These are phyloP conservation scores for Idaea aversata DNA, from an alignment of 2,888 invertebrate species.

Conservation along the genomic window DNA sequence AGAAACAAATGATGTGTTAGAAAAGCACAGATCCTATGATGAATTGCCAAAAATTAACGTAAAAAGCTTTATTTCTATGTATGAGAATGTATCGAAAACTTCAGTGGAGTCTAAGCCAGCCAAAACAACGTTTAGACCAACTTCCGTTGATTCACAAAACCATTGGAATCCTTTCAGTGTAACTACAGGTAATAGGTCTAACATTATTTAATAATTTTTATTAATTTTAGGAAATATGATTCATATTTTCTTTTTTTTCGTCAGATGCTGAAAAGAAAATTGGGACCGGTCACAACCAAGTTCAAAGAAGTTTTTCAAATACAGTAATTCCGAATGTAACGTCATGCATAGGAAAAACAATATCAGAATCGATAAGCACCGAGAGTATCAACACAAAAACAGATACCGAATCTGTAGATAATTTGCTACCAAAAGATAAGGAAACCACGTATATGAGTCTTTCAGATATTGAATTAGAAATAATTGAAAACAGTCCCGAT, in stretches of 20 bases:
- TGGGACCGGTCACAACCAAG: slow-evolving; percentile 17
- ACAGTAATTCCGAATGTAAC: slow-evolving; percentile 28
- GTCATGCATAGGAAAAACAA: slow-evolving; percentile 33
- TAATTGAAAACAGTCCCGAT: slow-evolving; percentile 56
- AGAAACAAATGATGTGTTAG: slow-evolving; percentile 46
- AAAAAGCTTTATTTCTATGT: slow-evolving; percentile 66
- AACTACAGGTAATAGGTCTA: slow-evolving; percentile 49
- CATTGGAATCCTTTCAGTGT: slow-evolving; percentile 45
- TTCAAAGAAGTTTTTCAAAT: slow-evolving; percentile 14
- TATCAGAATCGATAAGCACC: slow-evolving; percentile 38
- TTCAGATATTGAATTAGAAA: slow-evolving; percentile 72
- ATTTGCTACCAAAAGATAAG: slow-evolving; percentile 42
- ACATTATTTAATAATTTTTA: not conserved
- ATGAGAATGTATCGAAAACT: slow-evolving; percentile 64
- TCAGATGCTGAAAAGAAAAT: slow-evolving; percentile 48
- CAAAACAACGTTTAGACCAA: slow-evolving; percentile 40
- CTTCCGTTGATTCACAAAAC: slow-evolving; percentile 45
- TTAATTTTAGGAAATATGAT: not conserved
- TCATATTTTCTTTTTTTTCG: slow-evolving; percentile 19
- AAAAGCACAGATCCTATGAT: slow-evolving; percentile 69
- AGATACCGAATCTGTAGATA: slow-evolving; percentile 44
- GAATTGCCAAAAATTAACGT: slow-evolving; percentile 71
- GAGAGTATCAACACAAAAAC: slow-evolving; percentile 39
- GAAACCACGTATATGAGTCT: slow-evolving; percentile 58
- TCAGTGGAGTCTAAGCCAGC: slow-evolving; percentile 38